Base-by-base conservation (phyloP, 2,888 invertebrate genomes). In the Thymelicus lineola region DNA sequence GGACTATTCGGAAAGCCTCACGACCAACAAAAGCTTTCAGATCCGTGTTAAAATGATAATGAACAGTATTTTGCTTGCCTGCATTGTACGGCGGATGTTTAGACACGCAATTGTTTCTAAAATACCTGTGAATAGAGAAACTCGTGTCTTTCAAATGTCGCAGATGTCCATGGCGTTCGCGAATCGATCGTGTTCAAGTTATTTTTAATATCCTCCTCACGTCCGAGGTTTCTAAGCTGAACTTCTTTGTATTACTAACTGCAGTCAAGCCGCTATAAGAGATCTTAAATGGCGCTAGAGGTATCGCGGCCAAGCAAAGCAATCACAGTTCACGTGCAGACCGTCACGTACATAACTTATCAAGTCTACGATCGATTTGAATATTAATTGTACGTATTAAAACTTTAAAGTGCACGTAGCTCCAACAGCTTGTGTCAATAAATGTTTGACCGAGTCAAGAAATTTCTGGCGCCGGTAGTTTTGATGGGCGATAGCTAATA, bases 171-270 rank as follows among this genome's bases (percentile, higher is more conserved):
- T 55, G 46, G 66, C 66, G 75, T 74, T 71, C 70, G 75, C 72
- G 77, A 75, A 80, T 80, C 76, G 76, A 79, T 79, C 70, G 74
- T 73, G 62, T 70, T 74, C 69, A 73, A 72, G 64, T 58, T 65
- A 35, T 20, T 45, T 63, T 79, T 74, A 73, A 72, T 75, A 86
- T 78, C 82, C 87, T 70, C 48, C 75, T 84, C 90, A 89, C 88
- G 90, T 82, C 68, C 75, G 73, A 75, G 73, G 76, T 78, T 82
- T 84, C 83, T 83, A 79, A 80, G 82, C 76, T 83, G 79, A 82
- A 80, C 85, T 80, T 86, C 85, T 87, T 87, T 86, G 88, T 86
- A 86, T 82, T 81, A 82, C 83, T 83, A 83, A 82, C 80, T 75
- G 79, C 77, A 79, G 74, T 77, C 73, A 77, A 75, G 82, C 86